Conservation (phyloP, 1,140 invertebrate genomes). For the Diorhabda carinulata region DNA sequence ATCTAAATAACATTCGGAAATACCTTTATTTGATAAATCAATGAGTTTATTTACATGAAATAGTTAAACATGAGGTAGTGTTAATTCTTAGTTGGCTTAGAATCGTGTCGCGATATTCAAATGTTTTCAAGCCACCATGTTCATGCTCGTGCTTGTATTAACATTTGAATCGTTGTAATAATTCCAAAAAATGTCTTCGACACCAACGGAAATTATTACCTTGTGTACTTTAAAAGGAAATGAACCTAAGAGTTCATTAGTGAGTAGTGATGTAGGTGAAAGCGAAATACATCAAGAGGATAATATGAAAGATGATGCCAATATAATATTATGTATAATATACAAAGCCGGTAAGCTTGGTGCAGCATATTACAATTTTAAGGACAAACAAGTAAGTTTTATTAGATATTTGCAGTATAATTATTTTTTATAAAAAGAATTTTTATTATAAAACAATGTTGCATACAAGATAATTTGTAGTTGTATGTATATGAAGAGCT, state of each 20-base stretch:
- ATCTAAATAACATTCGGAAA: no score
- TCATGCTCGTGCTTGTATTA: no score
- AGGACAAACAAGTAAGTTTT: slow-evolving; percentile 50
- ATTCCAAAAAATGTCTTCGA: background rate
- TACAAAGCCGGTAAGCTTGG: slow-evolving; percentile 56
- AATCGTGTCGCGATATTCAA: no score
- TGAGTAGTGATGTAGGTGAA: background rate
- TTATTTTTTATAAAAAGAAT: background rate
- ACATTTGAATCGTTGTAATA: no score
- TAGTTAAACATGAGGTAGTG: no score
- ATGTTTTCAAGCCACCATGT: no score
- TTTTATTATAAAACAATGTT: slow-evolving; percentile 5
- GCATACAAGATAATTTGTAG: slow-evolving; percentile 39
- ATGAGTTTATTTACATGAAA: no score
- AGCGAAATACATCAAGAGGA: background rate
- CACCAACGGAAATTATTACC: background rate
- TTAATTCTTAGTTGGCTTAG: no score
- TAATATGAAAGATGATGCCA: slow-evolving; percentile 10
- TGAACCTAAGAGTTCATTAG: background rate
- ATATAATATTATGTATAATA: slow-evolving; percentile 47
- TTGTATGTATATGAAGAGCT: slow-evolving; percentile 60
- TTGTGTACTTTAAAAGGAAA: background rate
- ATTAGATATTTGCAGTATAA: slow-evolving; percentile 15
- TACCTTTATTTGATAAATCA: no score
- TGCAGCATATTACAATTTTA: slow-evolving; percentile 65